Percentiles rank a stretch among this genome's conserved stretches.
Evolutionary conservation across 2,888 invertebrate genomes (phyloP).

Genomic region (Parnassius smintheus): DNA sequence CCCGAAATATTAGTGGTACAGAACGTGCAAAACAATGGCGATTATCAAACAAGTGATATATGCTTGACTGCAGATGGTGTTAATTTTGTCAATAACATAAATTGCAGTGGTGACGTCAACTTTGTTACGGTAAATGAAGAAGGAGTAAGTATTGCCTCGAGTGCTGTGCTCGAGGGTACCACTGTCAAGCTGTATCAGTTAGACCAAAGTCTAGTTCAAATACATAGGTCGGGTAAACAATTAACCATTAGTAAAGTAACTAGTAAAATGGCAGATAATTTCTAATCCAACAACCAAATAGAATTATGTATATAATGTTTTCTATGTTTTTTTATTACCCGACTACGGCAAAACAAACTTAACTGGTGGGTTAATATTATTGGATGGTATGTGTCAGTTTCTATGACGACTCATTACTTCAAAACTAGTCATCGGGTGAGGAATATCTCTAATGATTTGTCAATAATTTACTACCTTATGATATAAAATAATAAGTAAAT

Average conservation of each 20-base stretch:
- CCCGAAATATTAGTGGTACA: conserved; percentile 52
- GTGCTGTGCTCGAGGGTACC: conserved; percentile 44
- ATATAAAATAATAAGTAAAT: too few species aligned
- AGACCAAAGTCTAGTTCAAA: conserved; percentile 62
- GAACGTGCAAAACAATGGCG: conserved; percentile 35
- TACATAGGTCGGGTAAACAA: conserved; percentile 52
- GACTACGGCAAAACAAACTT: too few species aligned
- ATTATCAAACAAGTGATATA: conserved; percentile 34
- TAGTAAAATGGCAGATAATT: conserved; percentile 63
- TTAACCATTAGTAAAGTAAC: conserved; percentile 64
- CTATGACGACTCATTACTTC: too few species aligned
- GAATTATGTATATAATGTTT: not conserved
- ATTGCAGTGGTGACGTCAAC: conserved; percentile 45
- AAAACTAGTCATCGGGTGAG: too few species aligned
- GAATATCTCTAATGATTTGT: too few species aligned
- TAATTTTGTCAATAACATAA: conserved; percentile 39
- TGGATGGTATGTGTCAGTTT: too few species aligned
- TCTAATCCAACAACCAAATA: conserved; percentile 35
- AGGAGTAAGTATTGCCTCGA: conserved; percentile 48
- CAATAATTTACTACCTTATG: too few species aligned
- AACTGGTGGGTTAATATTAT: too few species aligned
- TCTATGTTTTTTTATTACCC: not conserved
- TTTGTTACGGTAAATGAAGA: conserved; percentile 56
- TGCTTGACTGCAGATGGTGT: conserved; percentile 37
- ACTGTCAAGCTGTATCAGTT: conserved; percentile 56